A percentile compares a stretch with the other conserved stretches of the same genome.
Conservation (phyloP, 2,113 vertebrate genomes). For the Heterochromis multidens region DNA sequence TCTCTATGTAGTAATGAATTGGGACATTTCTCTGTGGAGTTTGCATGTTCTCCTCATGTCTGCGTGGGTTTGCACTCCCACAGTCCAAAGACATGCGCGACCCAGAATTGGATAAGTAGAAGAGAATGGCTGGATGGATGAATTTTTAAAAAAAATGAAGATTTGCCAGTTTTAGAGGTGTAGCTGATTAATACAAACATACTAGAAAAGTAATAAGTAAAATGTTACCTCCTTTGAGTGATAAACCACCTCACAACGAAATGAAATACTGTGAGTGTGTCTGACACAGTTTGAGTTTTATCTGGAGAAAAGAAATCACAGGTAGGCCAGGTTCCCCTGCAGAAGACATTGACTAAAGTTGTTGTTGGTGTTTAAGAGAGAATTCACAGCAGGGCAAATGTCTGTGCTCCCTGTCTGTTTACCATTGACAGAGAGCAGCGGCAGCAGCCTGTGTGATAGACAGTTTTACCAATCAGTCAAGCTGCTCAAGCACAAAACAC, state of each 20-base stretch:
- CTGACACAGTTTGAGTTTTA: not conserved
- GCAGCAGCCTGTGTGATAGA: constrained; percentile 56
- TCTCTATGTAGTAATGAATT: too few species aligned
- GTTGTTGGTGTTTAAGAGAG: constrained; percentile 42
- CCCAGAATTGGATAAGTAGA: too few species aligned
- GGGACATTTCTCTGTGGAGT: too few species aligned
- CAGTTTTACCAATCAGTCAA: constrained; percentile 70
- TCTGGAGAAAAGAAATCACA: not conserved
- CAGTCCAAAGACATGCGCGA: too few species aligned
- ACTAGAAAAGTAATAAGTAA: not conserved
- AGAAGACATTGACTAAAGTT: constrained; percentile 34
- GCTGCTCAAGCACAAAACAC: constrained; percentile 63
- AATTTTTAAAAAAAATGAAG: fast-evolving
- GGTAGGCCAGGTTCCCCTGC: constrained; percentile 8
- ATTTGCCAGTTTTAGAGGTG: not conserved
- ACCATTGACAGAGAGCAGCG: constrained; percentile 50
- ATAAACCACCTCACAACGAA: not conserved
- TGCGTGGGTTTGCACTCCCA: too few species aligned
- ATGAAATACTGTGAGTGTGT: not conserved
- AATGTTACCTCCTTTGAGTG: not conserved
- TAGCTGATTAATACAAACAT: not conserved
- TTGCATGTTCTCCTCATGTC: too few species aligned
- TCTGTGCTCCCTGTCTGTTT: constrained; percentile 46
- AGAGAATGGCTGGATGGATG: too few species aligned
- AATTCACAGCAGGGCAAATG: constrained; percentile 27